A percentile compares a stretch with the other conserved stretches of the same genome.
Evolutionary conservation across 37 sponge, comb jelly and placozoan species (phyloP).

Genomic region (Amphimedon queenslandica): DNA sequence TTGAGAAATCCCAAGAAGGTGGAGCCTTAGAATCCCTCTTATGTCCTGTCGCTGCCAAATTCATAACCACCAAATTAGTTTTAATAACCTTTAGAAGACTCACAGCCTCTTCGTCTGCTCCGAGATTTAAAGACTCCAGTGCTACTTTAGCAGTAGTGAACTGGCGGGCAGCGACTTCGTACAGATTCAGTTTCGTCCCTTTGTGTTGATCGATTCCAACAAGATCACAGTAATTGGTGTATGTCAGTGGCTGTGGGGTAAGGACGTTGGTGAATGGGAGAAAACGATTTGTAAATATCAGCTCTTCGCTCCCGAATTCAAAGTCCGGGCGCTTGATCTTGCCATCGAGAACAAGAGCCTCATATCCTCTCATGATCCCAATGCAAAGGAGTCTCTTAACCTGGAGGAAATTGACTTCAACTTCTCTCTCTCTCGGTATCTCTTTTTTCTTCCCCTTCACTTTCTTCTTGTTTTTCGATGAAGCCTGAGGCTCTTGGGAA

Average conservation of each 20-base stretch:
- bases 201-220: conserved; percentile 46
- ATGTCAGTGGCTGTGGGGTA: conserved; percentile 70
- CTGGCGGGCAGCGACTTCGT: conserved; percentile 50
- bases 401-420: conserved; percentile 32
- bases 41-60: conserved; percentile 85
- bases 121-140: conserved; percentile 44
- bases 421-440: conserved; percentile 46
- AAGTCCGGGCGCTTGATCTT: conserved; percentile 38
- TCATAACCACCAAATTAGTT: conserved; percentile 88
- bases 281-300: conserved; percentile 73
- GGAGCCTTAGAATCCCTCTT: conserved; percentile 61
- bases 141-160: conserved; percentile 54
- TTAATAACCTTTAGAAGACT: conserved; percentile 74
- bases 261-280: conserved; percentile 58
- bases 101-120: conserved; percentile 27
- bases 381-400: conserved; percentile 54
- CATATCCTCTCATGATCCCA: conserved; percentile 69
- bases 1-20: conserved; percentile 74
- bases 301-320: conserved; percentile 53
- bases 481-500: neutral
- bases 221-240: conserved; percentile 58
- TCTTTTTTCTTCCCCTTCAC: conserved; percentile 53
- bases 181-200: conserved; percentile 67
- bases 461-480: conserved; percentile 52
- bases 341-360: conserved; percentile 55